Conservation (phyloP, 2,113 vertebrate genomes). For the Rhipidura dahli region DNA sequence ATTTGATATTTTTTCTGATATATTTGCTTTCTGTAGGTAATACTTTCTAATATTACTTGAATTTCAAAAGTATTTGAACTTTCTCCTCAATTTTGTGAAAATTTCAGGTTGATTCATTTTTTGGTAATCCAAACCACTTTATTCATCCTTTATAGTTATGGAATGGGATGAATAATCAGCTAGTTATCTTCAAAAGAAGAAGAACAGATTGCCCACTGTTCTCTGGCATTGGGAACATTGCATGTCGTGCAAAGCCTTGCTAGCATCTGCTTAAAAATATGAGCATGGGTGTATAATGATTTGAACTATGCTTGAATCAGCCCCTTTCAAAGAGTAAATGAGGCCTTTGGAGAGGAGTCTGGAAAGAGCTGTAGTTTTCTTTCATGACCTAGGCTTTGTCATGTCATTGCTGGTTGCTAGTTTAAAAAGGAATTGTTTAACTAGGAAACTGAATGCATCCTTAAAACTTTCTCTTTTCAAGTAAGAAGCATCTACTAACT, state of each 20-base stretch:
- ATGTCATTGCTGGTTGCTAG: neutral
- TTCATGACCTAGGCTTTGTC: neutral
- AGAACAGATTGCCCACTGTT: conserved; percentile 52
- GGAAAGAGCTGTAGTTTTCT: neutral
- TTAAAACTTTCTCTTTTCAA: neutral
- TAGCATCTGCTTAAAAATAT: conserved; percentile 41
- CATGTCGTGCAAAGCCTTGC: conserved; percentile 7
- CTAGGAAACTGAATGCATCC: neutral
- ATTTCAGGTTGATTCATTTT: neutral
- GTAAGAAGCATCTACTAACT: neutral
- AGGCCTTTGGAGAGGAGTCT: neutral
- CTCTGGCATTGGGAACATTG: neutral
- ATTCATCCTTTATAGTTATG: neutral
- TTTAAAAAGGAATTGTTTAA: neutral
- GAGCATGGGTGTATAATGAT: neutral
- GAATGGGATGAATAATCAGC: conserved; percentile 26
- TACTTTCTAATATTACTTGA: neutral
- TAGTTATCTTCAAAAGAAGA: neutral
- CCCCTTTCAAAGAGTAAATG: neutral
- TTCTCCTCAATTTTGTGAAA: neutral
- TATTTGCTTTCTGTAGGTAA: neutral
- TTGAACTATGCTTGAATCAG: neutral
- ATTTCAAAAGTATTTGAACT: neutral
- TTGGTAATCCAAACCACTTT: neutral
- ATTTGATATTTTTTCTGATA: neutral